Percentiles rank a stretch among this genome's conserved stretches.
These are phyloP conservation scores for Scaptomyza graminum DNA, from an alignment of 1,140 invertebrate species.

Conservation along the genomic window DNA sequence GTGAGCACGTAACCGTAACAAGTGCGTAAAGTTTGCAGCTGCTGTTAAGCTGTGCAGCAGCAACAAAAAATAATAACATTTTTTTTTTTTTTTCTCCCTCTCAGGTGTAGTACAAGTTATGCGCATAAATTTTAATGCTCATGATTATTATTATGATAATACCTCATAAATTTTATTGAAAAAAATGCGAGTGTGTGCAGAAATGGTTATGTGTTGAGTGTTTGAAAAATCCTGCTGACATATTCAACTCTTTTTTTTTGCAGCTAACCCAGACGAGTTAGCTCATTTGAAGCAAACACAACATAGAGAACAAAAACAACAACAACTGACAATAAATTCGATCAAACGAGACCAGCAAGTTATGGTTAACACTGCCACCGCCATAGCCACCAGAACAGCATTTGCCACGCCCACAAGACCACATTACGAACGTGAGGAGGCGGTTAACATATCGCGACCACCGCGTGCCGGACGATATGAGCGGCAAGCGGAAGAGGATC, in stretches of 20 bases:
- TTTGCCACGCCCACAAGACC: conserved; percentile 12
- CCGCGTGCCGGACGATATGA: conserved; percentile 35
- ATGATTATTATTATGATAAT: conserved; percentile 65
- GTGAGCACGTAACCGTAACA: conserved; percentile 25
- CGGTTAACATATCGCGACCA: conserved; percentile 42
- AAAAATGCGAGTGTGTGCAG: conserved; percentile 25
- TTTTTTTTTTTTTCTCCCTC: conserved; percentile 23
- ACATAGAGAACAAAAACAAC: neutral
- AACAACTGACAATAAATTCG: conserved; percentile 7
- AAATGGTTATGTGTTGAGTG: neutral
- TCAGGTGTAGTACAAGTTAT: conserved; percentile 56
- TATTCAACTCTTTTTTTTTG: neutral
- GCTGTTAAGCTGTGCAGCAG: conserved; percentile 20
- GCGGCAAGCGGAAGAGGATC: conserved; percentile 60
- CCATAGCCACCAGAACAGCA: conserved; percentile 12
- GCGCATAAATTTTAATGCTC: conserved; percentile 69
- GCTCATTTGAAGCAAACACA: neutral
- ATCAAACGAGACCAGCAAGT: neutral
- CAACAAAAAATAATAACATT: conserved; percentile 1
- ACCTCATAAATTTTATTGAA: conserved; percentile 38
- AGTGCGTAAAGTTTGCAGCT: conserved; percentile 45
- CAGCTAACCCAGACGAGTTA: neutral
- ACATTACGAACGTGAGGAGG: conserved; percentile 3
- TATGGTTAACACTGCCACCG: neutral
- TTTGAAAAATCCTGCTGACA: conserved; percentile 20